Evolutionary conservation across 2,888 invertebrate genomes (phyloP), one percentile per base, ranked within the genome.

Genomic region (Myathropa florea): DNA sequence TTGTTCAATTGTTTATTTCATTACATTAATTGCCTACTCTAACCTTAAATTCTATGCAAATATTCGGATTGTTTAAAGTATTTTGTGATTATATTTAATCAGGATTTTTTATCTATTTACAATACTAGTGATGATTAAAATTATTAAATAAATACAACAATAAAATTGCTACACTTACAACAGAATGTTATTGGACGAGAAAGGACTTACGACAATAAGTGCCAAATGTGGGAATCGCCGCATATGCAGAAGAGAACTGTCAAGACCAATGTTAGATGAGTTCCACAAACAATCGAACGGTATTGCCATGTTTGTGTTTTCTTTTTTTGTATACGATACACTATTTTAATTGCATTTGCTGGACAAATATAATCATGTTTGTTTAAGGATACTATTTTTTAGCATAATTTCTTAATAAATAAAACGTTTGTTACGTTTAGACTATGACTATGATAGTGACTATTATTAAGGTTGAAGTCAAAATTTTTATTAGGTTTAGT

Each of bases 191-290:
- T 24, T 28, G 14, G 10, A 36, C 24, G 21, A 39, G 36, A 33
- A 21, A 9, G 46, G 28, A 59, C 24, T 18, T 18, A 21, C 65
- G 60, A 55, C 6, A 14, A 2, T 26, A 28, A 73, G 63, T 71
- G 39, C 36, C 77, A 72, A 80, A 85, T 76, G 81, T 81, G 81
- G 77, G 68, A 85, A 76, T 30, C 33, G 60, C 81, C 81, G 72
- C 77, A 85, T 65, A 79, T 75, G 75, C 24, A 84, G 63, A 57
- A 64, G 60, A 63, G 59, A 75, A 59, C 14, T 59, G 59, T 68
- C 55, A 73, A 75, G 26, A 61, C 23, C 2, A 26, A 61, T 4
- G 39, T n/a, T 12, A 71, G 60, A 73, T 18, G n/a, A 2, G 77
- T 68, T 85, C 78, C 78, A 78, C 39, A 60, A 33, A 30, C 81